Base-by-base conservation (phyloP, 1,140 invertebrate species). In the Temnothorax curvispinosus region DNA sequence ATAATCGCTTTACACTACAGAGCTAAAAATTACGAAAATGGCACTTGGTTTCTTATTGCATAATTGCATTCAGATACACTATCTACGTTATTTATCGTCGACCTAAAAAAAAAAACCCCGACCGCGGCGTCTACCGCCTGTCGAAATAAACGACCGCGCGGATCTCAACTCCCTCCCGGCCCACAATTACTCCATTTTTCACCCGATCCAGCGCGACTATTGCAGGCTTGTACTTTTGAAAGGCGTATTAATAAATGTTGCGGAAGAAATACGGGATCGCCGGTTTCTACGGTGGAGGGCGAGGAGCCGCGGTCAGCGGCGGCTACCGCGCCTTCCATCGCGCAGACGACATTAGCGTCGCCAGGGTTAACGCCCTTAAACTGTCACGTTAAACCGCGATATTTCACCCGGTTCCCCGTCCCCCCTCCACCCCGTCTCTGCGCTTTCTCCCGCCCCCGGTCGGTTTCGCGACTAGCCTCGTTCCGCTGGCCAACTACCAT, bases 341-440 rank as follows among this genome's bases (percentile, higher is more conserved):
- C 62, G 18, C 62, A 74, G 69, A 38, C 71, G 69, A 75, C 80
- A 84, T 84, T 84, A 84, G 69, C 56, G 80, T 84, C 69, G 69
- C 77, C 80, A 84, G 69, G 80, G 69, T 84, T 84, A 84, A 84
- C 80, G 80, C 80, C 80, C 80, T 84, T 75, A 75, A 84, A 84
- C 69, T 75, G 69, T 84, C 80, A 84, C 80, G 80, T 84, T 84
- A 84, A 84, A 84, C 69, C 80, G 54, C 80, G 80, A 84, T 84
- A 84, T 84, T 84, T 84, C 80, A 84, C 32, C 80, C 54, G 52
- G 54, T 74, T 11, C 47, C 21, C 44, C 58, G 18, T 21, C 54
- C 21, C 32, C 15, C 62, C 50, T 27, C 27, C 27, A 0, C 27
- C 5, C 50, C 52, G 15, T 3, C n/a, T 15, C 35, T 2, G 2